Base-by-base conservation (phyloP, 2,113 vertebrate genomes). In the Melanerpes formicivorus region DNA sequence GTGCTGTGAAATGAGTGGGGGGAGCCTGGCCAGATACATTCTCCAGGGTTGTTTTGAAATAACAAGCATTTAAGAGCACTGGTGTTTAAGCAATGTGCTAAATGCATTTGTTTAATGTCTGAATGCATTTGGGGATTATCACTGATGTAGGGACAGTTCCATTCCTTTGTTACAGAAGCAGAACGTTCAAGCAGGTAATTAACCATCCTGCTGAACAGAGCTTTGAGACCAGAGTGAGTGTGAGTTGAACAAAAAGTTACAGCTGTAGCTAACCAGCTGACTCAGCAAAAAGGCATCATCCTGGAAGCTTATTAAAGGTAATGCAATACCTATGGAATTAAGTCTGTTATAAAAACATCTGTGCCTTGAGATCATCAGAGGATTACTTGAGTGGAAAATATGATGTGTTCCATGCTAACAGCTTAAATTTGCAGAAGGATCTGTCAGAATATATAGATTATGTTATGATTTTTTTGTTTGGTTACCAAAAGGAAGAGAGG, bases 211-310 rank as follows among this genome's bases (percentile, higher is more conserved):
- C 72, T 83, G 85, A 71, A 30, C 54, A 55, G 64, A 71, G 73
- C 73, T 83, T 34, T 63, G 90, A 60, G 87, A 62, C 11, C 56
- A 5, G 46, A 25, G 70, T 50, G 77, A 73, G 74, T 78, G 84
- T 29, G 60, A 10, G 77, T 83, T 77, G 58, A 83, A 78, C 80
- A 67, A 29, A 66, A 90, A 21, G 32, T 69, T 80, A 11, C 62
- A 93, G 78, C 90, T 93, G 81, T 14, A 80, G 84, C 56, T 27
- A 5, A 64, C 56, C 70, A 72, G 77, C 84, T 95, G 94, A 94
- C 85, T 96, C 94, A 94, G 93, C 93, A 95, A 46, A 87, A 40
- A 50, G 69, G 69, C 81, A 21, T 79, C 56, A 55, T 70, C 34
- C 87, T 89, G 87, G 42, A 40, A 52, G 67, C 50, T 77, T 77